Evolutionary conservation across 2,797 vertebrate species (phyloP), one percentile per base, ranked within the genome.

Genomic region (Champsocephalus gunnari): DNA sequence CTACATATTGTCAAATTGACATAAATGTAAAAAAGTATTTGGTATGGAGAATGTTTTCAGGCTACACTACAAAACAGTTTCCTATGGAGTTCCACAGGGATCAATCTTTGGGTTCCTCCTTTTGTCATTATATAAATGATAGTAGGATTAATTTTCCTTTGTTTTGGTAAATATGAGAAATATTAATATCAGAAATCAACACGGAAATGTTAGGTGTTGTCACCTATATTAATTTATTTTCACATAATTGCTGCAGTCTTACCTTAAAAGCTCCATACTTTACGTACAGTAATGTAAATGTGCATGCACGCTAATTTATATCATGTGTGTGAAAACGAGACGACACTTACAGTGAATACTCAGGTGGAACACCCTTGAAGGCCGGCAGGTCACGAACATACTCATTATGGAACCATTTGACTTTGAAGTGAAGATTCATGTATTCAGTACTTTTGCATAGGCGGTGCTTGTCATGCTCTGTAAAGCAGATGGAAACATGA

Each of bases 391-490:
- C 98, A 72, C 96, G 91, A 73, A 99, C 96, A 3, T 99, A 99
- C 83, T 99, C 98, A 80, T 99, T 99, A 94, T 99, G 97, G 94
- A 99, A 99, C 98, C 98, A 99, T 95, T 99, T 99, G 85, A 99
- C 98, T 96, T 99, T 99, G 97, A 99, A 99, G 96, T 99, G 98
- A 92, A 99, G 95, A 96, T 99, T 99, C 98, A 99, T 99, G 93
- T 99, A 99, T 93, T 99, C 98, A 0, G 98, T 99, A 90, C 98
- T 99, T 94, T 99, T 99, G 94, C 98, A 99, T 94, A 98, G 95
- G 69, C 96, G 95, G 73, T 98, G 98, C 89, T 97, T 99, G 59
- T 99, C 98, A 43, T 99, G 98, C 90, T 99, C 98, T 99, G 92
- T 71, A 95, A 96, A 50, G 89, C 44, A 92, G 64, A 94, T 75